phyloP scores from a whole-genome alignment of 2,888 invertebrate genomes.

The Pterobdella sp. region DNA sequence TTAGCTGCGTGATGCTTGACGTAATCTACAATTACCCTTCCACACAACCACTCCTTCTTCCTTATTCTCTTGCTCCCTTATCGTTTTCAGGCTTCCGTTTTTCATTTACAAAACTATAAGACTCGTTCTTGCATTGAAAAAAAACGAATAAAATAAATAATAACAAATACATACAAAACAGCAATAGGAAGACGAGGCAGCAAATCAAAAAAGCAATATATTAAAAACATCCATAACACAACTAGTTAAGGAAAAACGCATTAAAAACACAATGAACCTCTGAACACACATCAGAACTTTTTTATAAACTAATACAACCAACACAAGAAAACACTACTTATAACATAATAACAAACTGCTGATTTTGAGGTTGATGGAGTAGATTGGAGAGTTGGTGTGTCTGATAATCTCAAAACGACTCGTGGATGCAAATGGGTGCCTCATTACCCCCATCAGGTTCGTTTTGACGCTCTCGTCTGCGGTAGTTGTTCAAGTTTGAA shows the following conservation, averaged over 20 bases:
- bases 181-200: not conserved
- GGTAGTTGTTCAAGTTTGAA: too few species aligned
- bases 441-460: slow-evolving; percentile 22
- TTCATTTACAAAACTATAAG: too few species aligned
- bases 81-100: too few species aligned
- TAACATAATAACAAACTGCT: slow-evolving; percentile 4
- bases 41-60: too few species aligned
- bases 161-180: not conserved
- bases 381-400: not conserved
- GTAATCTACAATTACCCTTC: too few species aligned
- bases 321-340: not conserved
- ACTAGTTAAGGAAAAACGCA: not conserved
- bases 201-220: not conserved
- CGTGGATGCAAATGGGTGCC: slow-evolving; percentile 12
- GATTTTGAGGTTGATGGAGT: slow-evolving; percentile 18
- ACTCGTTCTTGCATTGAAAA: too few species aligned
- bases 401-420: slow-evolving; percentile 9
- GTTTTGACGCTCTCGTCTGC: not conserved
- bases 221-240: not conserved
- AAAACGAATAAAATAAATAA: too few species aligned
- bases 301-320: not conserved
- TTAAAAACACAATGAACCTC: not conserved
- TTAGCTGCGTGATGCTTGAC: too few species aligned
- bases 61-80: too few species aligned
- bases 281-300: not conserved